These are phyloP conservation scores for Erpetoichthys calabaricus DNA, from an alignment of 2,797 vertebrate species.

Conservation along the genomic window DNA sequence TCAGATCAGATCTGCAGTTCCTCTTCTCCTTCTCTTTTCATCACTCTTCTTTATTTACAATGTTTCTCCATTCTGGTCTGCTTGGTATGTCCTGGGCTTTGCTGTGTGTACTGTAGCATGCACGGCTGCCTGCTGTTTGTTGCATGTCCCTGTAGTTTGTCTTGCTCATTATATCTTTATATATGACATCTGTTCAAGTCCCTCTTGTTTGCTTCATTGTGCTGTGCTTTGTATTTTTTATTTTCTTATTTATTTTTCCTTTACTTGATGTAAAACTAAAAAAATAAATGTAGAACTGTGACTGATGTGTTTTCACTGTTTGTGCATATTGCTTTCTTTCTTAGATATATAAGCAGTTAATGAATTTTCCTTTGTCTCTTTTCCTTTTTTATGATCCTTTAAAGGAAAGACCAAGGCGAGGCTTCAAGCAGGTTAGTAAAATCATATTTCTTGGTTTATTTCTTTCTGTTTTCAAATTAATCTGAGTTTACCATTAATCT, in stretches of 20 bases:
- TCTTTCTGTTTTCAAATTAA: too few species aligned
- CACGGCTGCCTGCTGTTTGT: slow-evolving; percentile 29
- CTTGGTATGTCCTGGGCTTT: slow-evolving; percentile 44
- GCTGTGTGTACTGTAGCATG: slow-evolving; percentile 24
- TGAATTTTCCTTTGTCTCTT: slow-evolving; percentile 51
- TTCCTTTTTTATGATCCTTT: slow-evolving; percentile 53
- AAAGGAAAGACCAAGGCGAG: slow-evolving; percentile 86
- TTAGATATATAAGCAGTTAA: slow-evolving; percentile 36
- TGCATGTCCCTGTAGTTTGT: slow-evolving; percentile 27
- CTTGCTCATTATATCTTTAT: slow-evolving; percentile 8
- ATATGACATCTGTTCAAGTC: too few species aligned
- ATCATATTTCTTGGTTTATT: background rate
- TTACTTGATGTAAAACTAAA: too few species aligned
- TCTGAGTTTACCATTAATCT: too few species aligned
- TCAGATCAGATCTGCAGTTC: slow-evolving; percentile 30
- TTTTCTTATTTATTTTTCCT: too few species aligned
- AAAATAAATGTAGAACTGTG: background rate
- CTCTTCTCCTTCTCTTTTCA: slow-evolving; percentile 28
- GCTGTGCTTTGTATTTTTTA: too few species aligned
- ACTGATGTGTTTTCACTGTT: slow-evolving; percentile 5
- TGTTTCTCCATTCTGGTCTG: slow-evolving; percentile 42
- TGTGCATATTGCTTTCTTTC: slow-evolving; percentile 19
- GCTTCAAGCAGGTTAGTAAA: slow-evolving; percentile 64
- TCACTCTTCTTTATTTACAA: slow-evolving; percentile 35
- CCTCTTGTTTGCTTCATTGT: too few species aligned